These are phyloP conservation scores for Melospiza melodia DNA, from an alignment of 2,113 vertebrate species.

Conservation along the genomic window DNA sequence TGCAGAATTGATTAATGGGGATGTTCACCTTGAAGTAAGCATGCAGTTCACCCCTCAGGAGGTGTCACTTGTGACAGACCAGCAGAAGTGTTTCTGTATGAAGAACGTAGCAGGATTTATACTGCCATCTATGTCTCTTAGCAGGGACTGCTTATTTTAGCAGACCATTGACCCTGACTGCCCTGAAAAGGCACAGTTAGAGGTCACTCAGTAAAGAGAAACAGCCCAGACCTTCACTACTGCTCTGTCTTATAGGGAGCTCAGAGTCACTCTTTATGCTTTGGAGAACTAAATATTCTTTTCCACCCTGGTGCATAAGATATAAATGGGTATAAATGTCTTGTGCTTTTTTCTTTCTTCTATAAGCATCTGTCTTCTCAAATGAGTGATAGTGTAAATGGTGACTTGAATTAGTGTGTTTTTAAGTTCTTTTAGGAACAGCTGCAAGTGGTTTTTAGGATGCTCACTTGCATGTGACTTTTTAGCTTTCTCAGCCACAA, in stretches of 20 bases:
- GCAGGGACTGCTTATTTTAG: neutral
- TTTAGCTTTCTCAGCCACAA: neutral
- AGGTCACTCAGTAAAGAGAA: neutral
- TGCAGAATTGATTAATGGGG: neutral
- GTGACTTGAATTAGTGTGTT: neutral
- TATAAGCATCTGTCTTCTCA: neutral
- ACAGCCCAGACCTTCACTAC: neutral
- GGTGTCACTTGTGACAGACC: slow-evolving; percentile 61
- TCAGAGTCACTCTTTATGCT: neutral
- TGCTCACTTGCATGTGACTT: neutral
- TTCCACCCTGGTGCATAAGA: neutral
- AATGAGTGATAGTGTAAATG: accelerated
- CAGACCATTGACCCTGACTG: neutral
- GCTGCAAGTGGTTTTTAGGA: neutral
- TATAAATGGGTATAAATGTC: neutral
- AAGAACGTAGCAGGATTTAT: neutral
- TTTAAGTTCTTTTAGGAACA: neutral
- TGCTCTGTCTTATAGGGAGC: neutral
- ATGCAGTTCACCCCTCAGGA: slow-evolving; percentile 34
- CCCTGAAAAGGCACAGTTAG: neutral
- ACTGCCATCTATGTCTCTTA: neutral
- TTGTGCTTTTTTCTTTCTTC: neutral
- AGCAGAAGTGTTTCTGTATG: slow-evolving; percentile 58
- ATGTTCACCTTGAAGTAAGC: slow-evolving; percentile 34
- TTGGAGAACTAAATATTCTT: neutral